Conservation (phyloP, 2,113 vertebrate genomes). For the Rhagologus leucostigma region DNA sequence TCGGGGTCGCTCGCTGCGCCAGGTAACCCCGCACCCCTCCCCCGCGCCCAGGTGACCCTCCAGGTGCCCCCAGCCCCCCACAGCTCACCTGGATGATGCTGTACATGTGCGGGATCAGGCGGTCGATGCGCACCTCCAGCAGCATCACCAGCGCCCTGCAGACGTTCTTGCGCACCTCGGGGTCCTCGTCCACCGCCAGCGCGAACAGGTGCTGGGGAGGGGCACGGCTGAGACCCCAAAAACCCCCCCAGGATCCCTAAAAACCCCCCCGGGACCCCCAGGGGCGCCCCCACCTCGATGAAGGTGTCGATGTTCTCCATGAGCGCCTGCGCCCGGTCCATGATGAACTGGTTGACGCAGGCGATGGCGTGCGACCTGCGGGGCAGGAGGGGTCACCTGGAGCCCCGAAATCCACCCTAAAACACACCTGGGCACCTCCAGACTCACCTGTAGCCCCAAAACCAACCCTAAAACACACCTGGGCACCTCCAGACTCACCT, state of each 20-base stretch:
- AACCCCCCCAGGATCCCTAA: too few relatives aligned
- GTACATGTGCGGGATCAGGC: slow-evolving; percentile 95
- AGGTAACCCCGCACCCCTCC: not conserved
- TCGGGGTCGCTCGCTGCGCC: too few relatives aligned
- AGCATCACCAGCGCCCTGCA: slow-evolving; percentile 93
- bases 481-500: too few relatives aligned
- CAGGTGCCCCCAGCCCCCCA: not conserved
- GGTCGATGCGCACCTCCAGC: slow-evolving; percentile 90
- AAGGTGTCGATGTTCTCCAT: slow-evolving; percentile 97
- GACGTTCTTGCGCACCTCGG: slow-evolving; percentile 91
- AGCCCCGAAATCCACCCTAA: too few relatives aligned
- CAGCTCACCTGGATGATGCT: slow-evolving; percentile 89
- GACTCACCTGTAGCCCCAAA: not conserved
- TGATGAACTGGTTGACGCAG: slow-evolving; percentile 96
- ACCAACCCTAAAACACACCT: too few relatives aligned
- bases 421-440: too few relatives aligned
- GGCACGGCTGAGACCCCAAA: not conserved
- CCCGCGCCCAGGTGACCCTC: too few relatives aligned
- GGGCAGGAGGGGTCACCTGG: not conserved
- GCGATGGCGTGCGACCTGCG: slow-evolving; percentile 88
- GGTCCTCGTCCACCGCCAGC: slow-evolving; percentile 89
- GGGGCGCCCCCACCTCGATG: slow-evolving; percentile 79
- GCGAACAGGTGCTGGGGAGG: slow-evolving; percentile 85
- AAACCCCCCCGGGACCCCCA: not conserved
- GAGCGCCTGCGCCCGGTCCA: slow-evolving; percentile 89